These are phyloP conservation scores for Zaprionus tsacasi DNA, from an alignment of 1,140 invertebrate species.

Conservation along the genomic window DNA sequence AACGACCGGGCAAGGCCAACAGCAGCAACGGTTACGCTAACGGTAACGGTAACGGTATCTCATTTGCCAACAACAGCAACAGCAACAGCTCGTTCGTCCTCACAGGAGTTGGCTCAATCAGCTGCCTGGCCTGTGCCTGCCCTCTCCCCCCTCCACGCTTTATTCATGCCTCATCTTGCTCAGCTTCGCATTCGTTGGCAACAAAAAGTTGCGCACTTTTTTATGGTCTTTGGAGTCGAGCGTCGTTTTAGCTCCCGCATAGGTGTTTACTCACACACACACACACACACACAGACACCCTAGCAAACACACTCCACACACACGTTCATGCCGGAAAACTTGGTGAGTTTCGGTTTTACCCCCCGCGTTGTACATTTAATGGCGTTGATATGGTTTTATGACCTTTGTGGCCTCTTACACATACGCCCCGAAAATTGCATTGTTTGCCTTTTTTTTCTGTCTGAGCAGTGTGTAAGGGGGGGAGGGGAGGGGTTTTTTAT, in stretches of 20 bases:
- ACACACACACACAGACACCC: constrained; percentile 20
- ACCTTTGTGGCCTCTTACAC: constrained; percentile 82
- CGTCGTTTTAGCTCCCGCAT: constrained; percentile 22
- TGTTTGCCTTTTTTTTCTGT: constrained; percentile 62
- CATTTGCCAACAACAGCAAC: constrained; percentile 36
- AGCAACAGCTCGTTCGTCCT: background rate
- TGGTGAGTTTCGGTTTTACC: constrained; percentile 40
- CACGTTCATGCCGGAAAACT: constrained; percentile 22
- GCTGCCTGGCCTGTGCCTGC: constrained; percentile 1
- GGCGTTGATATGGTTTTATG: constrained; percentile 83
- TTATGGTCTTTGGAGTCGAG: constrained; percentile 63
- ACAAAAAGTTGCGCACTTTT: constrained; percentile 68
- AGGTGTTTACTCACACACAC: constrained; percentile 55
- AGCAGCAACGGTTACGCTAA: constrained; percentile 12
- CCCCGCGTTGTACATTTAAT: constrained; percentile 78
- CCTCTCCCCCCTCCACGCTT: constrained; percentile 6
- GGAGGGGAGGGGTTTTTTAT: constrained; percentile 54
- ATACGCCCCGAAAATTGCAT: constrained; percentile 82
- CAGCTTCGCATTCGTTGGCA: constrained; percentile 44
- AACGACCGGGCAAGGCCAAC: constrained; percentile 67
- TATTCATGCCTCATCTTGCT: constrained; percentile 8
- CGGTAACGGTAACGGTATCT: constrained; percentile 26
- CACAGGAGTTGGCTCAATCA: constrained; percentile 22
- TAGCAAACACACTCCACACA: constrained; percentile 15
- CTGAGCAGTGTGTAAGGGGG: background rate